Conservation (phyloP, 1,140 invertebrate species). For the Euschistus heros region DNA sequence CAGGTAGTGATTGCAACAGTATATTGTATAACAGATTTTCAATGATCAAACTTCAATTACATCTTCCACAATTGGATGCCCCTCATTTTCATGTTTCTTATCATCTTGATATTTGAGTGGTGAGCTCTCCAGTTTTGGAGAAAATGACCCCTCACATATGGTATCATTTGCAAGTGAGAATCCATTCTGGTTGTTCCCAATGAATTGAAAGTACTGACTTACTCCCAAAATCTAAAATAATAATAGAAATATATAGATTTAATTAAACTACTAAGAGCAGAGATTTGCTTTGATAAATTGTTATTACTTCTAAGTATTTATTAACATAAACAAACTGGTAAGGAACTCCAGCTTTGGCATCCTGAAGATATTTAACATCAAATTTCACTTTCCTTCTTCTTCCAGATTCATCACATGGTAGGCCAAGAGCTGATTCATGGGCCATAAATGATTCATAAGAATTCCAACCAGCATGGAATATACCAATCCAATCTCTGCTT, state of each 20-base stretch:
- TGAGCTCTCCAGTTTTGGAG: neutral
- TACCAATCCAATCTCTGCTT: constrained; percentile 21
- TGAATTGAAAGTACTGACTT: constrained; percentile 20
- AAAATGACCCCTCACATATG: neutral
- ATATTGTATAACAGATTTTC: no score
- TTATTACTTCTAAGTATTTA: constrained; percentile 20
- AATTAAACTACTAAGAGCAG: neutral
- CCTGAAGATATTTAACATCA: neutral
- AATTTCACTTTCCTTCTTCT: constrained; percentile 12
- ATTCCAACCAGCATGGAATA: constrained; percentile 17
- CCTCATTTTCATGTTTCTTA: no score
- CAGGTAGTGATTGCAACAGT: no score
- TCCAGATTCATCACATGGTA: constrained; percentile 6
- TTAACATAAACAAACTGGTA: constrained; percentile 25
- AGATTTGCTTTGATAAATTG: neutral
- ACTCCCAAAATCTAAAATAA: constrained; percentile 18
- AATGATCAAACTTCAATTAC: no score
- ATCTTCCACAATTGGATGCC: no score
- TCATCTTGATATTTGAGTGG: neutral
- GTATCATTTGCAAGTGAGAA: neutral
- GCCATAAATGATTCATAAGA: constrained; percentile 13
- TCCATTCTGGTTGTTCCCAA: neutral
- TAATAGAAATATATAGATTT: neutral
- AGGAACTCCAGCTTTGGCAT: neutral
- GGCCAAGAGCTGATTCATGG: constrained; percentile 16